Evolutionary conservation across 2,888 invertebrate species (phyloP).

Genomic region (Lycaena phlaeas): DNA sequence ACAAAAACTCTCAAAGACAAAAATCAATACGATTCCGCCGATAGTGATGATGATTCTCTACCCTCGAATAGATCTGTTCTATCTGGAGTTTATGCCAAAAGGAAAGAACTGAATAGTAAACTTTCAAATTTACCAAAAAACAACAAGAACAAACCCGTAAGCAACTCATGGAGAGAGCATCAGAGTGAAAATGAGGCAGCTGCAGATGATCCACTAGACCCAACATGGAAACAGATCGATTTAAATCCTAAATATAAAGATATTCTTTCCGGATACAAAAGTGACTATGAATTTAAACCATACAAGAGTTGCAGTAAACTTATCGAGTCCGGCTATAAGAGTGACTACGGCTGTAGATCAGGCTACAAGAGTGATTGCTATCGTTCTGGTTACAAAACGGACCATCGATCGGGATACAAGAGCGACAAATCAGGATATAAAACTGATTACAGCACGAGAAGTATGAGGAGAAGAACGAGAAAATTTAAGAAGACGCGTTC

Average conservation of each 20-base stretch:
- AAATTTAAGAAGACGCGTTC: slow-evolving; percentile 67
- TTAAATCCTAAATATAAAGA: slow-evolving; percentile 76
- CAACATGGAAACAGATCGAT: slow-evolving; percentile 77
- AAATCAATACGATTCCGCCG: slow-evolving; percentile 58
- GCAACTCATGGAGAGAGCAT: slow-evolving; percentile 57
- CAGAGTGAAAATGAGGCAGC: slow-evolving; percentile 67
- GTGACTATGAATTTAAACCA: slow-evolving; percentile 70
- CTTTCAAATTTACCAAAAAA: slow-evolving; percentile 48
- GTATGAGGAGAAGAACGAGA: slow-evolving; percentile 59
- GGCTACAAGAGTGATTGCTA: slow-evolving; percentile 66
- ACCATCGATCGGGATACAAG: slow-evolving; percentile 74
- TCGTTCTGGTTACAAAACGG: slow-evolving; percentile 75
- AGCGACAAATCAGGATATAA: slow-evolving; percentile 75
- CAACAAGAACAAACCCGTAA: slow-evolving; percentile 49
- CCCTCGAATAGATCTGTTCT: slow-evolving; percentile 53
- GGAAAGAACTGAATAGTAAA: slow-evolving; percentile 64
- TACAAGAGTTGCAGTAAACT: slow-evolving; percentile 67
- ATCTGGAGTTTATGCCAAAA: slow-evolving; percentile 65
- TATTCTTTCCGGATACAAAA: slow-evolving; percentile 74
- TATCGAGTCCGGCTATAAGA: slow-evolving; percentile 74
- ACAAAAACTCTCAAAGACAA: slow-evolving; percentile 60
- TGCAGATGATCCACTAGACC: slow-evolving; percentile 73
- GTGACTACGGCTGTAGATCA: slow-evolving; percentile 72
- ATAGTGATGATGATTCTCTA: slow-evolving; percentile 50
- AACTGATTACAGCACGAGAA: slow-evolving; percentile 71